Base-by-base conservation (phyloP, 2,888 invertebrate genomes). In the Patella ulyssiponensis region DNA sequence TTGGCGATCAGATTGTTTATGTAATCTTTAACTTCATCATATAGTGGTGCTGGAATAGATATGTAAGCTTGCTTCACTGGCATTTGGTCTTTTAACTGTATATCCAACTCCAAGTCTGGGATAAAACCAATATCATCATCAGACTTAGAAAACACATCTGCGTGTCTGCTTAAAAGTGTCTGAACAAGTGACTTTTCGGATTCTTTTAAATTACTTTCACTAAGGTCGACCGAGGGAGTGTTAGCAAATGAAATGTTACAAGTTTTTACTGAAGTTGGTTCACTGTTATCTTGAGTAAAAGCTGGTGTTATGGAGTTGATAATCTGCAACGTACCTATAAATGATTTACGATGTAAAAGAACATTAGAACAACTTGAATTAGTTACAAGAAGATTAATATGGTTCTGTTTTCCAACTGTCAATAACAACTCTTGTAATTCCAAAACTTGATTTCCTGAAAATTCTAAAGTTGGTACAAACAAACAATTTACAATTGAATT, bases 51-150 rank as follows among this genome's bases (percentile, higher is more conserved):
- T 51, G 70, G 71, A 17, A 75, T 71, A 33, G 75, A 75, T 44
- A 71, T 53, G 70, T 75, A 71, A n/a, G 52, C 15, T 15, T 27
- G 53, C 52, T 76, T 33, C 17, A 71, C 53, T 14, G 76, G 52
- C 1, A 33, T 23, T 4, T 54, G 27, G 44, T 71, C 71, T 9
- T 27, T 51, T 1, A 75, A 17, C 11, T 23, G 20, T 51, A 75
- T 75, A 33, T 71, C 70, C 75, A 75, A 15, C 33, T 71, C 17
- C 17, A 75, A 53, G n/a, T 53, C 54, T 23, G 75, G 52, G 5
- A n/a, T 53, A 75, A 33, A 69, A 17, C 75, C 75, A 75, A 71
- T 71, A 23, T 76, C 76, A 71, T 70, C 53, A 14, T 76, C 76
- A 53, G 17, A 20, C 69, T 51, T 51, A 33, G 71, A 70, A 56